These are phyloP conservation scores for Perca flavescens DNA, from an alignment of 2,113 vertebrate species.

Conservation along the genomic window DNA sequence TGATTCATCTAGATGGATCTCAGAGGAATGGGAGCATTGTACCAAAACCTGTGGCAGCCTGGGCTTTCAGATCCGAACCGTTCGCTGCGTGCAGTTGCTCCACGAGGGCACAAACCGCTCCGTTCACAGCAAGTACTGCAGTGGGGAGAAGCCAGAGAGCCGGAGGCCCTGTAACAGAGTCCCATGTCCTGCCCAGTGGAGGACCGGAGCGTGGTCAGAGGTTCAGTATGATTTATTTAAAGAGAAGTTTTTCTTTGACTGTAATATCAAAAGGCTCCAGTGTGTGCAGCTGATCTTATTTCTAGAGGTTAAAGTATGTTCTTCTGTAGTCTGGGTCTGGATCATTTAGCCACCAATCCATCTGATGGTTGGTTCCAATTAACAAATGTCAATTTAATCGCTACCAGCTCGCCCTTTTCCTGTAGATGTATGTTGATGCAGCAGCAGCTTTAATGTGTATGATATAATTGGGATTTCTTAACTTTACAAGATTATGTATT, in stretches of 20 bases:
- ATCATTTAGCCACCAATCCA: not conserved
- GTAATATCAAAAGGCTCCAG: not conserved
- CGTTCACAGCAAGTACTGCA: constrained; percentile 92
- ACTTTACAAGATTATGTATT: too few species aligned
- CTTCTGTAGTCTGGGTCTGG: not conserved
- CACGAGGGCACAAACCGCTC: constrained; percentile 90
- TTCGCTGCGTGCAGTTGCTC: constrained; percentile 91
- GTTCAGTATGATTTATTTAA: constrained; percentile 53
- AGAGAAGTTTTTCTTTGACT: not conserved
- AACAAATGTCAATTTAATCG: not conserved
- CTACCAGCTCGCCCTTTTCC: not conserved
- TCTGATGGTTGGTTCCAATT: not conserved
- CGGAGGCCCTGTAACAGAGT: constrained; percentile 88
- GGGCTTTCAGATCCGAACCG: constrained; percentile 93
- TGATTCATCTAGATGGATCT: constrained; percentile 87
- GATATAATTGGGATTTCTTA: too few species aligned
- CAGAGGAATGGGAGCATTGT: constrained; percentile 96
- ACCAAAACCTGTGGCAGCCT: constrained; percentile 93
- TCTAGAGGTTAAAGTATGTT: not conserved
- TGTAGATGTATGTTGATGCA: not conserved
- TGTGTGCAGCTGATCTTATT: not conserved
- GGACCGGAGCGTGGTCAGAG: constrained; percentile 93
- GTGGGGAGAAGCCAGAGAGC: constrained; percentile 90
- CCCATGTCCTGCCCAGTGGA: constrained; percentile 91
- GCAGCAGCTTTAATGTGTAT: not conserved